Evolutionary conservation across 1,140 invertebrate genomes (phyloP), one percentile per base, ranked within the genome.

Genomic region (Apocrypta bakeri): DNA sequence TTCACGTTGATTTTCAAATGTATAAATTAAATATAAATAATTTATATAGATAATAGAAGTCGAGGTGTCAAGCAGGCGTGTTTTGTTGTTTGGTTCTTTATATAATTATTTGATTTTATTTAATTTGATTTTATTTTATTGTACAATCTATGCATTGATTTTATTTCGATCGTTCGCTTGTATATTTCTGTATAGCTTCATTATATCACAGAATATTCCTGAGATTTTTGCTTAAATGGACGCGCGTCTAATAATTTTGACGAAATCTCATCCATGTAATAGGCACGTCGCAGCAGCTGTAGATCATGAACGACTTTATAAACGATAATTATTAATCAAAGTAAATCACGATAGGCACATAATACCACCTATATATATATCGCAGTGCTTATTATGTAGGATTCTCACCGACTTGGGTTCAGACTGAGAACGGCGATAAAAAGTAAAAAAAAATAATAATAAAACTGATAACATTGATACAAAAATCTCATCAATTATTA

Each of bases 1-100:
- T 82, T 76, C 63, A 76, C 42, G 64, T 82, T 82, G 40, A n/a
- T 82, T 82, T 82, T 82, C 27, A 69, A 82, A 40, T 82, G 73
- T 82, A 82, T 82, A 82, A 82, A 82, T n/a, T 37, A 82, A n/a
- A 76, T 82, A 69, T 76, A 56, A 76, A 82, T 82, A 69, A 76
- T 61, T 82, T 76, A 82, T 82, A 76, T 33, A 76, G 56, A 81
- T 74, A 82, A 76, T 76, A 76, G 68, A 82, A 82, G 80, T 69
- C 73, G 64, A 83, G 21, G 79, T n/a, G 17, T 56, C 37, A 79
- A 72, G 17, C 27, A 31, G 56, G 8, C 24, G 40, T 37, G 29
- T 78, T 72, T 27, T 71, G 61, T 63, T 77, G 74, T 77, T 73
- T 66, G 24, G 29, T 81, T 81, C 31, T 72, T 37, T 7, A 71